Conservation (phyloP, 2,888 invertebrate genomes). For the Selenia dentaria region DNA sequence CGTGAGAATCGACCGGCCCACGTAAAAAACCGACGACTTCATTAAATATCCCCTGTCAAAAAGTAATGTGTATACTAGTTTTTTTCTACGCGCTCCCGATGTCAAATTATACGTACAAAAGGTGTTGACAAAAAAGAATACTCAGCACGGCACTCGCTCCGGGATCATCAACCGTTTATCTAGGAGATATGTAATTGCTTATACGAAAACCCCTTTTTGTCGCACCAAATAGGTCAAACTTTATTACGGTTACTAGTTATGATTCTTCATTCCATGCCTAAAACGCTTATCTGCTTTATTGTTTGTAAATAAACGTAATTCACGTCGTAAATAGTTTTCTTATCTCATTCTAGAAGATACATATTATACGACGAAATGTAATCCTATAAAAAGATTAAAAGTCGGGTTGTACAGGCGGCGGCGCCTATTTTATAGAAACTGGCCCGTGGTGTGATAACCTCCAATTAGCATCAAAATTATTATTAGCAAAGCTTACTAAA, state of each 20-base stretch:
- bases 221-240: not conserved
- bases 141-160: constrained; percentile 48
- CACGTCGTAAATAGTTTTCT: not conserved
- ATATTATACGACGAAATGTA: not conserved
- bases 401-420: constrained; percentile 6
- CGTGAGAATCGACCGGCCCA: constrained; percentile 68
- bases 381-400: constrained; percentile 15
- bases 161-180: constrained; percentile 67
- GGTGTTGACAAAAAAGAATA: constrained; percentile 81
- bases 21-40: constrained; percentile 74
- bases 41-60: constrained; percentile 84
- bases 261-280: not conserved
- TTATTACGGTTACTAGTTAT: not conserved
- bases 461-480: constrained; percentile 28
- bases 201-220: not conserved
- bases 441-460: constrained; percentile 29
- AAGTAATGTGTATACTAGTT: constrained; percentile 80
- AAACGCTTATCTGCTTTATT: constrained; percentile 4
- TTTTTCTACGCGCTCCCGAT: constrained; percentile 78
- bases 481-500: no score
- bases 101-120: constrained; percentile 83
- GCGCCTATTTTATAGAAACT: no score
- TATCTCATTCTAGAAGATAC: constrained; percentile 5
- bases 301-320: constrained; percentile 13
- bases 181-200: constrained; percentile 23